Conservation (phyloP, 2,888 invertebrate genomes). For the Chymomyza fuscimana region DNA sequence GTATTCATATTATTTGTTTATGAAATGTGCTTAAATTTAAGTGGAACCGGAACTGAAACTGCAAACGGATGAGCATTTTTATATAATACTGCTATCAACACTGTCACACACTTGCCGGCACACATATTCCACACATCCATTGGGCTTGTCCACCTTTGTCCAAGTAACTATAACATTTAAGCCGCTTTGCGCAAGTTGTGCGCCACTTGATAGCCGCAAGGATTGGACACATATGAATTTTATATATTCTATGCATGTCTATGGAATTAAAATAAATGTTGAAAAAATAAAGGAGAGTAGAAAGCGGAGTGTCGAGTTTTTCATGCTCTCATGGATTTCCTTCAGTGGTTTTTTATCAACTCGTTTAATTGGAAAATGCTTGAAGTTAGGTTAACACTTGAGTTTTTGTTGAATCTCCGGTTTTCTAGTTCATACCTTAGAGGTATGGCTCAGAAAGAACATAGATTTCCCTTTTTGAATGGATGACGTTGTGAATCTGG, state of each 20-base stretch:
- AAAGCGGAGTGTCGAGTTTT: background rate
- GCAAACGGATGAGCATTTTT: conserved; percentile 34
- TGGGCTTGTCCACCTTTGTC: conserved; percentile 46
- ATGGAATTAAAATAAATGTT: conserved; percentile 35
- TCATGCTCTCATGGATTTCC: background rate
- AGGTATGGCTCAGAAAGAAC: too few species aligned
- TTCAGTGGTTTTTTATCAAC: background rate
- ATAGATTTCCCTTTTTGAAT: too few species aligned
- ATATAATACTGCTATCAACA: conserved; percentile 62
- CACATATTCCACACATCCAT: background rate
- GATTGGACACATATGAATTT: conserved; percentile 34
- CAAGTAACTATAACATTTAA: conserved; percentile 76
- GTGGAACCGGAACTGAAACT: conserved; percentile 23
- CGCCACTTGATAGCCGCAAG: conserved; percentile 60
- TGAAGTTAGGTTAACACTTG: too few species aligned
- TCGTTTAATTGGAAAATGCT: background rate
- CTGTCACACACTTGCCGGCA: conserved; percentile 41
- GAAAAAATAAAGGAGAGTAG: conserved; percentile 34
- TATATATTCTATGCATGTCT: conserved; percentile 16
- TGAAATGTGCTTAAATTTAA: background rate
- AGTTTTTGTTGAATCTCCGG: too few species aligned
- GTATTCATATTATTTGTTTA: conserved; percentile 5
- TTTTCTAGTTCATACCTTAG: too few species aligned
- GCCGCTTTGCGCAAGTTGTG: conserved; percentile 72
- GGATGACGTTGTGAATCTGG: too few species aligned